Base-by-base conservation (phyloP, 2,888 invertebrate genomes). In the Philonicus albiceps region DNA sequence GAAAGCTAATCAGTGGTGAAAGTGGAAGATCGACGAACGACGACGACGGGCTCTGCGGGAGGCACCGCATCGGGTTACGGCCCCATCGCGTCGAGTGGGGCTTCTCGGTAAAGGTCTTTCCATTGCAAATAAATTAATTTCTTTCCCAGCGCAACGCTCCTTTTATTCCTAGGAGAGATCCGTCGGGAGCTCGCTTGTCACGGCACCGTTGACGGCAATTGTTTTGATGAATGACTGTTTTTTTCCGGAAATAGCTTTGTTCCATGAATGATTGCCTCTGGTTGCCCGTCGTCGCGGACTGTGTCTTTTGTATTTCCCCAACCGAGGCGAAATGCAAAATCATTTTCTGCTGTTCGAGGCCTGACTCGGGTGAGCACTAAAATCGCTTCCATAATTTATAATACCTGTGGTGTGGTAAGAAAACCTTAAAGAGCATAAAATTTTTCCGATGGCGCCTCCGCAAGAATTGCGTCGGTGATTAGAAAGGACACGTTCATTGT, bases 101-200 rank as follows among this genome's bases (percentile, higher is more conserved):
- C 34, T 74, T 31, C 74, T 34, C 16, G 11, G 34, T 34, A 74
- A 74, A 74, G 34, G 31, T 31, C 74, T 74, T 74, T 16, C n/a
- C 74, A 74, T 74, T 31, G 34, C 74, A 74, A 73, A 74, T 74
- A 74, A 74, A 74, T 74, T 74, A 74, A 74, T 74, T 74, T 74
- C 74, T 74, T 16, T 34, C n/a, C 34, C 19, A 74, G 31, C n/a
- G n/a, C 34, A 74, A n/a, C 5, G 31, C 13, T 74, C 34, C 74
- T 74, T 74, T 74, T 74, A 74, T 74, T 19, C 34, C 34, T 34
- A 13, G 34, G 34, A 30, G 74, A 34, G 27, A 74, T n/a, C 34
- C 34, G 31, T 34, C 34, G 74, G 27, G n/a, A 11, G 74, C 74
- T 74, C 74, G 74, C 34, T 3, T 74, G 74, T 13, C 74, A 37